A percentile compares a stretch with the other conserved stretches of the same genome.
Conservation (phyloP, 1,140 invertebrate species). For the Periplaneta americana region DNA sequence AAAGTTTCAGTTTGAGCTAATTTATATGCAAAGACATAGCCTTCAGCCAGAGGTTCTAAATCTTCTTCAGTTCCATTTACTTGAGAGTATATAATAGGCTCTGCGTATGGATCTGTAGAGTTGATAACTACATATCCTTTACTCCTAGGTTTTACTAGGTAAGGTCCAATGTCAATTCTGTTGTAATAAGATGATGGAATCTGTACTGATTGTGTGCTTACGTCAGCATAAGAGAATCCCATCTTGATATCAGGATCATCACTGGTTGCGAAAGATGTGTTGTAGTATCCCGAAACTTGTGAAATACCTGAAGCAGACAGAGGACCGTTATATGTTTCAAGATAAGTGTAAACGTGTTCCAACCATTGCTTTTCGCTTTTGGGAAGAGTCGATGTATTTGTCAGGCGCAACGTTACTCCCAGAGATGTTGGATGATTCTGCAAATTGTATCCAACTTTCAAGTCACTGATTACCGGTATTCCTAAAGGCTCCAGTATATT, state of each 20-base stretch:
- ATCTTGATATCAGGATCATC: background rate
- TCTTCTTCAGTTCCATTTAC: constrained; percentile 44
- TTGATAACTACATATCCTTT: background rate
- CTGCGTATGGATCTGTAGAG: constrained; percentile 34
- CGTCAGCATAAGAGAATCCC: no score
- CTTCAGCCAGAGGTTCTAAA: constrained; percentile 44
- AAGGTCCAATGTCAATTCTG: background rate
- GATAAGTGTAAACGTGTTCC: no score
- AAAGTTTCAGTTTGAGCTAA: background rate
- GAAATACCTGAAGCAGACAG: no score
- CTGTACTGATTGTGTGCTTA: no score
- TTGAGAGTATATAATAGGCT: constrained; percentile 49
- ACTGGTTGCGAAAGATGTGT: background rate
- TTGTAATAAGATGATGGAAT: background rate
- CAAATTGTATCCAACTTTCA: constrained; percentile 71
- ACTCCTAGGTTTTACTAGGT: background rate
- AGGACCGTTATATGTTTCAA: no score
- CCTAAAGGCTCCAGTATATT: constrained; percentile 62
- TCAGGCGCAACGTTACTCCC: constrained; percentile 71
- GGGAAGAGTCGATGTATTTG: constrained; percentile 25
- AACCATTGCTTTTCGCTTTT: constrained; percentile 49
- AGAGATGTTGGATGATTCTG: constrained; percentile 85
- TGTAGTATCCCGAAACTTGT: background rate
- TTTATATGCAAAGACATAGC: constrained; percentile 31
- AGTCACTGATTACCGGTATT: constrained; percentile 32